Base-by-base conservation (phyloP, 1,140 invertebrate genomes). In the Daktulosphaira vitifoliae region DNA sequence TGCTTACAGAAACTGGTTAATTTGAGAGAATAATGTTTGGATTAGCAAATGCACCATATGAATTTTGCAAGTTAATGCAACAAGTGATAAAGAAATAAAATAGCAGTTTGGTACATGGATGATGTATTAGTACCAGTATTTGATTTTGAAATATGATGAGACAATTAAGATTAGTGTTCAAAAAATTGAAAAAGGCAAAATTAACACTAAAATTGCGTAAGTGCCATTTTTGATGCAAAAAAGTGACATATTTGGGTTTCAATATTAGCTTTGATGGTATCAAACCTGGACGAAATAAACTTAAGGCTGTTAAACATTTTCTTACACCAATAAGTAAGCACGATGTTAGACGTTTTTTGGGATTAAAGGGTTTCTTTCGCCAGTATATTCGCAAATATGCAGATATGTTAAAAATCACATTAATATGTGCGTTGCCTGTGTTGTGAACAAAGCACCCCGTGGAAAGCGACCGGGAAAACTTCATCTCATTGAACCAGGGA, bases 11-110 rank as follows among this genome's bases (percentile, higher is more conserved):
- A 8, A 66, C 66, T 42, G 70, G 64, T 16, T 46, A 69, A 39
- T 70, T 64, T 52, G 39, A 22, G 11, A 2, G 62, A 51, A 69
- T 71, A 52, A 68, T 69, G 0, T 69, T 71, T 48, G 72, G 74
- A 3, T 16, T 72, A 15, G 54, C 52, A 44, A 69, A 69, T 18
- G 67, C 66, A n/a, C 64, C 64, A 2, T 7, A 5, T 2, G 38
- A 16, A 0, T 65, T 65, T 18, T 50, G 64, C n/a, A 22, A 18
- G 9, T 9, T 68, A 4, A 69, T 70, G 69, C 8, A n/a, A 1
- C 23, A 16, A 0, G 25, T 52, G 3, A 26, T 65, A 11, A 7
- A 22, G 20, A 5, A 48, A 65, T 16, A 48, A 65, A 11, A 23
- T 51, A 3, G 23, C 51, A 1, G 13, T 65, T 11, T 16, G 18